phyloP scores from a whole-genome alignment of 2,888 invertebrate genomes.

The Drosophila suboccidentalis region DNA sequence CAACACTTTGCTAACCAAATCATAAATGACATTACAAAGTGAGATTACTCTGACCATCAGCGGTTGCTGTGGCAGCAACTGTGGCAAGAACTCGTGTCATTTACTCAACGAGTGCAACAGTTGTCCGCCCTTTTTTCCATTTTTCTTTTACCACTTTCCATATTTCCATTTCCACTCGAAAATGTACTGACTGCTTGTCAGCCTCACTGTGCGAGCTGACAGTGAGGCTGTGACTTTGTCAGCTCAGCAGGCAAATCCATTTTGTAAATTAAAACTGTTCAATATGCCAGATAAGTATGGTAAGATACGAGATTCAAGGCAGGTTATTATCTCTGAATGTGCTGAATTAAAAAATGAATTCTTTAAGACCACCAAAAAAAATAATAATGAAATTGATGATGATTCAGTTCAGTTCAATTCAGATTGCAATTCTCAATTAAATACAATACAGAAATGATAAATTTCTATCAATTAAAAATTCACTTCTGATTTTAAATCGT shows the following conservation, averaged over 20 bases:
- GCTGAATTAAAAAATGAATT: not conserved
- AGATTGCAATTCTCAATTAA: no score
- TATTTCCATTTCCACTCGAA: not conserved
- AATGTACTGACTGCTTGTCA: constrained; percentile 18
- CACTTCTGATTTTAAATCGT: not conserved
- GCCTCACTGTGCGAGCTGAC: not conserved
- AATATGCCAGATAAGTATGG: not conserved
- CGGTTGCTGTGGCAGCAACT: constrained; percentile 14
- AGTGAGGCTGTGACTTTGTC: constrained; percentile 3
- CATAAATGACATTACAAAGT: constrained; percentile 72
- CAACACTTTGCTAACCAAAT: constrained; percentile 58
- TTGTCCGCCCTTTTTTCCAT: not conserved
- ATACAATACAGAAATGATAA: no score
- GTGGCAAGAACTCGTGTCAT: constrained; percentile 21
- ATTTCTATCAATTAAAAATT: no score
- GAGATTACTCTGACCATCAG: constrained; percentile 40
- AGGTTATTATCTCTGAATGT: not conserved
- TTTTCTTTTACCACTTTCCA: not conserved
- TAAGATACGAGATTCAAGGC: not conserved
- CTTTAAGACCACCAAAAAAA: no score
- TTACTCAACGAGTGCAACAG: constrained; percentile 27
- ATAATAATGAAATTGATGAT: no score
- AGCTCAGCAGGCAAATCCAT: constrained; percentile 12
- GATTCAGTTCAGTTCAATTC: no score
- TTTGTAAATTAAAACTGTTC: constrained; percentile 35